Percentiles rank a stretch among this genome's conserved stretches.
Evolutionary conservation across 2,888 invertebrate genomes (phyloP).

Genomic region (Caenorhabditis sp.): DNA sequence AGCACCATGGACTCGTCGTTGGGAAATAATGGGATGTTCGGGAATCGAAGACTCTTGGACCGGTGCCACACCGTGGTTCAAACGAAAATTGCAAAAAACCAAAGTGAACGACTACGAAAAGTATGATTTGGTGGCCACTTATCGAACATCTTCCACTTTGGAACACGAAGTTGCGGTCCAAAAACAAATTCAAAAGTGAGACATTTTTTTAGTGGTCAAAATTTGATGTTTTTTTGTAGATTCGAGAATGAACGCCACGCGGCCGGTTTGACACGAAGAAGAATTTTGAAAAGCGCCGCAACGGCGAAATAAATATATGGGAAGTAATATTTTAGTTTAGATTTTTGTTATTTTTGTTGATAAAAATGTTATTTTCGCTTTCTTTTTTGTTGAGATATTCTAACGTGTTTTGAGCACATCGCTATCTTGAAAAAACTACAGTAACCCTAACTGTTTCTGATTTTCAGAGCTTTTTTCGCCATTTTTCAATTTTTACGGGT

Average conservation of each 20-base stretch:
- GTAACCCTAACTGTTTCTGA: too few relatives aligned
- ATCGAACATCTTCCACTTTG: slow-evolving; percentile 55
- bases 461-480: background rate
- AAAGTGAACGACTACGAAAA: slow-evolving; percentile 59
- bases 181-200: slow-evolving; percentile 47
- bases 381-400: background rate
- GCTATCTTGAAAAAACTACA: too few relatives aligned
- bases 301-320: slow-evolving; percentile 31
- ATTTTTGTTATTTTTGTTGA: slow-evolving; percentile 6
- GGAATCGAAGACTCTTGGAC: slow-evolving; percentile 68
- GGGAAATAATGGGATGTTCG: slow-evolving; percentile 74
- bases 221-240: slow-evolving; percentile 5
- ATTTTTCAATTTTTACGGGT: too few relatives aligned
- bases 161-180: slow-evolving; percentile 61
- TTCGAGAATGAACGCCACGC: slow-evolving; percentile 61
- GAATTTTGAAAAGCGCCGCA: slow-evolving; percentile 61
- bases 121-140: slow-evolving; percentile 64
- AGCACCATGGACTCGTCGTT: slow-evolving; percentile 88
- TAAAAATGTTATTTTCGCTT: background rate
- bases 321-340: background rate
- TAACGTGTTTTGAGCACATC: too few relatives aligned
- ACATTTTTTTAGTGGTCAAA: background rate
- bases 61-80: slow-evolving; percentile 63
- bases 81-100: slow-evolving; percentile 64
- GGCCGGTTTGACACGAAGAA: slow-evolving; percentile 59